phyloP scores from a whole-genome alignment of 2,888 invertebrate genomes.

The Orthosia incerta region DNA sequence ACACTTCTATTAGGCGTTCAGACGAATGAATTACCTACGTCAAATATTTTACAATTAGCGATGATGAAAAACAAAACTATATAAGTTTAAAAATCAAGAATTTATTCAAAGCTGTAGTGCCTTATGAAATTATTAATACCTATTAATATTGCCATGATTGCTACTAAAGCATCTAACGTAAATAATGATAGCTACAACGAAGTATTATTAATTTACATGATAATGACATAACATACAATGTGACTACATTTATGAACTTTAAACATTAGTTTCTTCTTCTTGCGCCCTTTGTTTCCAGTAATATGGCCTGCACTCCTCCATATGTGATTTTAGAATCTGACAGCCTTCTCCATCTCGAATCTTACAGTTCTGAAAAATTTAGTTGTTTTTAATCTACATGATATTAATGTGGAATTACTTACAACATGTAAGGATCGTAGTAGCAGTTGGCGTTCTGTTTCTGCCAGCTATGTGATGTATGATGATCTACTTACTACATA shows the following conservation, averaged over 20 bases:
- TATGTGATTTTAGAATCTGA: slow-evolving; percentile 23
- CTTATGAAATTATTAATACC: neutral
- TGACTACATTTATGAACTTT: slow-evolving; percentile 7
- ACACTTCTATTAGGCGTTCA: neutral
- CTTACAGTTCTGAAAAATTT: slow-evolving; percentile 28
- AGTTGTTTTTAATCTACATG: neutral
- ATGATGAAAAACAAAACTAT: neutral
- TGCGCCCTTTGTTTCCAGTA: slow-evolving; percentile 3
- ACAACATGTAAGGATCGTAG: neutral
- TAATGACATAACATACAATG: neutral
- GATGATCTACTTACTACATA: no score
- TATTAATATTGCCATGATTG: neutral
- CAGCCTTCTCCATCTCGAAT: slow-evolving; percentile 27
- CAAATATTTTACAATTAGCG: neutral
- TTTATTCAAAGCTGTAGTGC: slow-evolving; percentile 8
- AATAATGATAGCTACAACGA: neutral
- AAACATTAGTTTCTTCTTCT: neutral
- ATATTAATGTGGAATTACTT: neutral
- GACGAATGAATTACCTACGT: neutral
- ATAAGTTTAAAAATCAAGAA: neutral
- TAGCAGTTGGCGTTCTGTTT: no score
- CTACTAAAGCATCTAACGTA: neutral
- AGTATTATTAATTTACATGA: slow-evolving; percentile 23
- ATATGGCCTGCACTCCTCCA: slow-evolving; percentile 32
- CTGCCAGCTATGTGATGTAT: no score